Evolutionary conservation across 1,140 invertebrate species (phyloP).

Genomic region (Himalopsyche phryganea): DNA sequence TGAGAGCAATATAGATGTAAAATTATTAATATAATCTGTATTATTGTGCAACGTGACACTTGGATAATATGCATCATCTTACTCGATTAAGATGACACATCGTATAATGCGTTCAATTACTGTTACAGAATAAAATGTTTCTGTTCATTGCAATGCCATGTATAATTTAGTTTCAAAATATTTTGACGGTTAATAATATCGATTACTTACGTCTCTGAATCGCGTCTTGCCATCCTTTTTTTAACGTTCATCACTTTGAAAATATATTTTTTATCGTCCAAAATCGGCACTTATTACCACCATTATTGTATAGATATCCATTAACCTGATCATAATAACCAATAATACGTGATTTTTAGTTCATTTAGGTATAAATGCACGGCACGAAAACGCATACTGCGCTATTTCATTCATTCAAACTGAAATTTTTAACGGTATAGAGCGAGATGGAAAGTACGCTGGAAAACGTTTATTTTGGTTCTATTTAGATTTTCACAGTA

Average conservation of each 20-base stretch:
- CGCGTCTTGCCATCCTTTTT: slow-evolving; percentile 12
- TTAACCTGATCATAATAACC: slow-evolving; percentile 8
- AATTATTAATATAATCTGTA: too few relatives aligned
- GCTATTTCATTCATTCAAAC: slow-evolving; percentile 13
- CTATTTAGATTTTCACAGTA: not conserved
- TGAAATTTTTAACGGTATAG: not conserved
- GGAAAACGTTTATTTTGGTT: slow-evolving; percentile 27
- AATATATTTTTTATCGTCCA: not conserved
- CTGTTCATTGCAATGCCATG: too few relatives aligned
- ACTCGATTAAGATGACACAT: too few relatives aligned
- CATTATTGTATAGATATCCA: slow-evolving; percentile 9
- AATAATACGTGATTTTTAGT: slow-evolving; percentile 18
- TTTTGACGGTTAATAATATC: slow-evolving; percentile 21
- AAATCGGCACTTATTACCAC: not conserved
- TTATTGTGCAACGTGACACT: too few relatives aligned
- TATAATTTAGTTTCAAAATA: slow-evolving; percentile 11
- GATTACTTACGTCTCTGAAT: slow-evolving; percentile 17
- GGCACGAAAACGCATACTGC: not conserved
- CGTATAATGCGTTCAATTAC: too few relatives aligned
- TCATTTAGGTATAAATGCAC: slow-evolving; percentile 6
- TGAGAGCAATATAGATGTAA: too few relatives aligned
- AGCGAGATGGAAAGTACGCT: slow-evolving; percentile 7
- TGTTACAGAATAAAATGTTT: too few relatives aligned
- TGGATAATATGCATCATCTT: too few relatives aligned
- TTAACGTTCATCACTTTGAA: slow-evolving; percentile 4